Evolutionary conservation across 2,888 invertebrate genomes (phyloP), one percentile per base, ranked within the genome.

Genomic region (Branchipolynoe longqiensis): DNA sequence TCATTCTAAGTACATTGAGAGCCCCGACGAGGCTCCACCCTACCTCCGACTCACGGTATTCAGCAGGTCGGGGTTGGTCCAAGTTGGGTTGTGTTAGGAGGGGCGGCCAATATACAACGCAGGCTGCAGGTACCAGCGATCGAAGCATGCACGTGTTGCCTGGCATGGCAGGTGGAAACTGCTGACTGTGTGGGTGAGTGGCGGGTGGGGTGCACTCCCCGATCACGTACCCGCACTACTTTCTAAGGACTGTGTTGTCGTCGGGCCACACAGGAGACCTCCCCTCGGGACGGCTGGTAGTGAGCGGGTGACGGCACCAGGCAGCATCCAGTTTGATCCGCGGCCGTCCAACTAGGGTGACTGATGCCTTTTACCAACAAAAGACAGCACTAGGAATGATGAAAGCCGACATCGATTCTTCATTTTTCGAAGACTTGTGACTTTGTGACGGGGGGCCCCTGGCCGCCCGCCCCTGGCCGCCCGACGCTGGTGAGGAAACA

Each of bases 341-440:
- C 62, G 31, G 12, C 25, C 12, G 14, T 33, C 69, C 69, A 69
- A 69, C 36, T 69, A n/a, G 36, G 69, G 12, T 69, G 69, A 69
- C 38, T 69, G 69, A 69, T 69, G 69, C 38, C 38, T 14, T 69
- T 33, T 69, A 33, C 69, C 38, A 69, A 69, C 69, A 69, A 69
- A 69, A 69, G 69, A 69, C 69, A 69, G 22, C 36, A 3, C 36
- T 25, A 33, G 38, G 69, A 38, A 69, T 33, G 69, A 33, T 69
- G 38, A 69, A 69, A n/a, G 69, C 69, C 25, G 69, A 36, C 69
- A 69, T 69, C 69, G 69, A 69, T 69, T 69, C 69, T 38, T 69
- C 69, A 69, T 33, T 36, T 33, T 69, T 69, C 69, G 38, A 69
- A 69, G 69, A 69, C 69, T 38, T 69, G 69, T 69, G 69, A 69